Conservation (phyloP, 1,140 invertebrate species). For the Anastrepha obliqua region DNA sequence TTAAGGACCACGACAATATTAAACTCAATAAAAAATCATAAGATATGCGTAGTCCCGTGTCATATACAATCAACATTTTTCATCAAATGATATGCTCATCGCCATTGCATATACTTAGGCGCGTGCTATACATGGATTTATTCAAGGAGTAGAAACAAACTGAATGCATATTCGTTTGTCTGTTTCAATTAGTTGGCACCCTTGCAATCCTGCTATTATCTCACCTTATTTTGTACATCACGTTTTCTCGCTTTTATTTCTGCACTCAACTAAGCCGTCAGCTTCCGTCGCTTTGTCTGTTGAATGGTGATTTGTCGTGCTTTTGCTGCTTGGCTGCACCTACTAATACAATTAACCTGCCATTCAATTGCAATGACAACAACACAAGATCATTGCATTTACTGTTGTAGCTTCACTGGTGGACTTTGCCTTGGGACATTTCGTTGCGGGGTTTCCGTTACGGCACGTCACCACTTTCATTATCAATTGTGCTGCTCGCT, state of each 20-base stretch:
- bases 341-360: constrained; percentile 45
- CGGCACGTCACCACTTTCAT: neutral
- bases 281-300: neutral
- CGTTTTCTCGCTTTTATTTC: neutral
- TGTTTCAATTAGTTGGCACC: neutral
- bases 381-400: neutral
- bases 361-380: constrained; percentile 39
- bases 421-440: constrained; percentile 3
- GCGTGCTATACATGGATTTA: neutral
- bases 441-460: neutral
- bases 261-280: neutral
- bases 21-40: too few species aligned
- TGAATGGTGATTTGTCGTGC: constrained; percentile 5
- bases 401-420: neutral
- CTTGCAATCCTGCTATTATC: too few species aligned
- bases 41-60: too few species aligned
- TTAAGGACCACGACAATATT: too few species aligned
- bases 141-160: too few species aligned
- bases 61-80: too few species aligned
- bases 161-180: neutral
- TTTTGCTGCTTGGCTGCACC: neutral
- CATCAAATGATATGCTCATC: too few species aligned
- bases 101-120: neutral
- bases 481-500: constrained; percentile 44
- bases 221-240: neutral